Percentiles rank a stretch among this genome's conserved stretches.
phyloP scores from a whole-genome alignment of 2,113 vertebrate species.

The Notothenia coriiceps region DNA sequence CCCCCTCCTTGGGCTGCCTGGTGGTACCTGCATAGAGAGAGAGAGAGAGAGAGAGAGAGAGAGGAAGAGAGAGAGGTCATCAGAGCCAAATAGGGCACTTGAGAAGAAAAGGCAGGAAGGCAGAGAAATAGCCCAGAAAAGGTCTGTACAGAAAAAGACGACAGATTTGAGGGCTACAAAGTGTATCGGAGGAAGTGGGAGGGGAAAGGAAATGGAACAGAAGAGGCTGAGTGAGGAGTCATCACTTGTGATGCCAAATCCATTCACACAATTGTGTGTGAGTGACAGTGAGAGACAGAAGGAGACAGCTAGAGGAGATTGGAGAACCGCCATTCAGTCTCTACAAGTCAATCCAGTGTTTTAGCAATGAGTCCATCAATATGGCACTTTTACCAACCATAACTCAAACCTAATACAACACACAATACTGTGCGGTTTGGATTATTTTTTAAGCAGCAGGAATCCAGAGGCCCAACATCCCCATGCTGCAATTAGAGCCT shows the following conservation, averaged over 20 bases:
- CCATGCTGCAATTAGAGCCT: conserved; percentile 73
- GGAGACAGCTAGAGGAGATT: conserved; percentile 11
- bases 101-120: conserved; percentile 80
- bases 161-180: conserved; percentile 65
- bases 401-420: conserved; percentile 57
- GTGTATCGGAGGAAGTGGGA: conserved; percentile 70
- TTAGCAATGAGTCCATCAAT: conserved; percentile 64
- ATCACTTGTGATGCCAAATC: conserved; percentile 70
- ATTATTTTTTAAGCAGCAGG: conserved; percentile 69
- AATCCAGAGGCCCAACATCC: conserved; percentile 62
- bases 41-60: conserved; percentile 46
- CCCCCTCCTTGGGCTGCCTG: conserved; percentile 98
- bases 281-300: conserved; percentile 64
- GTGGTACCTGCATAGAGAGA: conserved; percentile 90
- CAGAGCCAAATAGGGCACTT: conserved; percentile 69
- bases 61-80: conserved; percentile 58
- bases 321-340: conserved; percentile 44
- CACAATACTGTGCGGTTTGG: conserved; percentile 39
- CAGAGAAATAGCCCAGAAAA: conserved; percentile 48
- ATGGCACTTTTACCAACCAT: conserved; percentile 49
- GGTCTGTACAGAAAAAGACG: conserved; percentile 48
- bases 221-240: conserved; percentile 69
- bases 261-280: conserved; percentile 67
- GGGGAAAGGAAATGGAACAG: conserved; percentile 70
- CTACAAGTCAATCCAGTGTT: conserved; percentile 40